Base-by-base conservation (phyloP, 2,113 vertebrate genomes). In the Rhinopithecus roxellana region DNA sequence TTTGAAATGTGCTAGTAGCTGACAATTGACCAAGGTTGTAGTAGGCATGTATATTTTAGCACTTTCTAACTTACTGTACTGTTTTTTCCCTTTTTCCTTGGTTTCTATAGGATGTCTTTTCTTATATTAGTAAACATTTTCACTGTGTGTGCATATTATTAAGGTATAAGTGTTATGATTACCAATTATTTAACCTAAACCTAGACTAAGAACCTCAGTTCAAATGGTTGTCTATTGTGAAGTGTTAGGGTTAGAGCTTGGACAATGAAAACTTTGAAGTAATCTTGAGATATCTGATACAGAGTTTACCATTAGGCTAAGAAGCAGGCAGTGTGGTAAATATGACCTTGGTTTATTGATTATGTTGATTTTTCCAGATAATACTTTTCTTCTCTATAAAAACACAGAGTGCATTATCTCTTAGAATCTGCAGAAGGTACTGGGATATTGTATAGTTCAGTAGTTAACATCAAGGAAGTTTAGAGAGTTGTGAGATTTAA, bases 21-120 rank as follows among this genome's bases (percentile, higher is more conserved):
- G 90, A 40, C 64, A 94, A 23, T 32, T 92, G 85, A 74, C 52
- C 80, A 96, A 95, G 80, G 84, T 18, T 55, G 35, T 52, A 86
- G 72, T 13, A 88, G 52, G 32, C 1, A 0, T 91, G 72, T 52
- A 27, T 30, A 48, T 91, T 94, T 88, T 25, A 93, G 78, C 1
- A 45, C 74, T 94, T 93, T 83, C 80, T 82, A 12, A 10, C 55
- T 52, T n/a, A 80, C 2, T 35, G 7, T 5, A 81, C 22, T 57
- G 30, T 48, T 14, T 81, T 18, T n/a, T 38, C 17, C 7, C 74
- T 43, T 70, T 78, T 17, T 52, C 7, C 9, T 93, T 48, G 7
- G 32, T 84, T 97, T 96, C 6, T 57, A 3, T 84, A 16, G 5
- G 27, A 67, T 50, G 23, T 40, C 8, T 89, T 90, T 95, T 95